Conservation (phyloP, 1,140 invertebrate genomes). For the Microvelia longipes region DNA sequence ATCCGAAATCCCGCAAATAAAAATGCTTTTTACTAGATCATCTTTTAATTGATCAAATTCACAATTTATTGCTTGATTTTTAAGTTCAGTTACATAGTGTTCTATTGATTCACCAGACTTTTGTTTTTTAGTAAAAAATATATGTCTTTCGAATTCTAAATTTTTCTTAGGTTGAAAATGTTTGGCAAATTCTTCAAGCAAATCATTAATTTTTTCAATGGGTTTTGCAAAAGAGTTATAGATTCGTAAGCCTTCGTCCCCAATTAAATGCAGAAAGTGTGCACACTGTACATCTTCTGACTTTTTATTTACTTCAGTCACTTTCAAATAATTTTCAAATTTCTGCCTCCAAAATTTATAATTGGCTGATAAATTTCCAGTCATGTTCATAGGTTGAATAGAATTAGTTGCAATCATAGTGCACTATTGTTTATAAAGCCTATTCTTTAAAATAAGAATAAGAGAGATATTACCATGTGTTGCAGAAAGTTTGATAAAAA, state of each 20-base stretch:
- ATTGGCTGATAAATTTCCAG: background rate
- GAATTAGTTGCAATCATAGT: background rate
- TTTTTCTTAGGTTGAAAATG: background rate
- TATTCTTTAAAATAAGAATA: too few species aligned
- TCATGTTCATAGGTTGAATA: background rate
- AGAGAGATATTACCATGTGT: too few species aligned
- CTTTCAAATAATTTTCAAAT: background rate
- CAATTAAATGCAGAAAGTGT: background rate
- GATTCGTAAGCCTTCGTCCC: background rate
- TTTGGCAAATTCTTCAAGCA: background rate
- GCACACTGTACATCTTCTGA: background rate
- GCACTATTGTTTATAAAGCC: too few species aligned
- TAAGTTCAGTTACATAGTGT: background rate
- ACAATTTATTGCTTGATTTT: slow-evolving; percentile 1
- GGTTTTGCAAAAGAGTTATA: background rate
- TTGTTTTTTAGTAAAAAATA: background rate
- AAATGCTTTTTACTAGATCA: background rate
- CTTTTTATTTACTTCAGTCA: background rate
- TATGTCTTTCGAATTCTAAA: background rate
- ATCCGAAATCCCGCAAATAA: background rate
- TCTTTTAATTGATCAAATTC: background rate
- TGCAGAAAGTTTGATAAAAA: too few species aligned
- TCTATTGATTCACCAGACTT: background rate
- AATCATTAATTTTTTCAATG: background rate
- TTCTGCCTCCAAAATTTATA: background rate